Evolutionary conservation across 2,113 vertebrate species (phyloP), one percentile per base, ranked within the genome.

Genomic region (Phycodurus eques): DNA sequence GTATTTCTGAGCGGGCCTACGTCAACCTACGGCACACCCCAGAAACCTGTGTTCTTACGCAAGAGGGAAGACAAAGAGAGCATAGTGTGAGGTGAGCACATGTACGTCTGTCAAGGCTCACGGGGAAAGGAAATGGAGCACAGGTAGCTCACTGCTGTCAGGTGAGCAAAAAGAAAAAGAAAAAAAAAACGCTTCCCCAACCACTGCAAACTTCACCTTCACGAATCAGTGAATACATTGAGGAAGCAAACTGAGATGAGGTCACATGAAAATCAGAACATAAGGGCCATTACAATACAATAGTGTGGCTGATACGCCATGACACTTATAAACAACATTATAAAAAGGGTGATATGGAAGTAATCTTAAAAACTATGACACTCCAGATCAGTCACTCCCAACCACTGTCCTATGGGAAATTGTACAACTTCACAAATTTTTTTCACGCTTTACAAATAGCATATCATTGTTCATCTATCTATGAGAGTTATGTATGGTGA

Each of bases 171-270:
- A 0, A 51, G 5, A 54, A 54, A 54, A 2, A 54, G n/a, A 54
- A 54, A 54, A 56, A 56, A 56, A 63, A 63, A 19, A 10, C 2
- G 17, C 35, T 63, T 63, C 35, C 35, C 31, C 35, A 56, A 11
- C 20, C 3, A n/a, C 4, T 1, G 61, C 15, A 2, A 19, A 20
- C 1, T 5, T 42, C 35, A 63, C 20, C 68, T 53, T 71, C 65
- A 74, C 77, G 76, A 78, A 68, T 31, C 5, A 56, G n/a, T 56
- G 20, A 54, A n/a, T 54, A 43, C 35, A 43, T 84, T 78, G 79
- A 53, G 83, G 88, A 88, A 89, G 66, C 81, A 65, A 80, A 57
- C 44, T 22, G 53, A 53, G 39, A 67, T 31, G 11, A 35, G 17
- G 49, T 33, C 8, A 11, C 0, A 7, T 67, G 20, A 68, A 75